These are phyloP conservation scores for Pavo muticus DNA, from an alignment of 2,113 vertebrate species.

Conservation along the genomic window DNA sequence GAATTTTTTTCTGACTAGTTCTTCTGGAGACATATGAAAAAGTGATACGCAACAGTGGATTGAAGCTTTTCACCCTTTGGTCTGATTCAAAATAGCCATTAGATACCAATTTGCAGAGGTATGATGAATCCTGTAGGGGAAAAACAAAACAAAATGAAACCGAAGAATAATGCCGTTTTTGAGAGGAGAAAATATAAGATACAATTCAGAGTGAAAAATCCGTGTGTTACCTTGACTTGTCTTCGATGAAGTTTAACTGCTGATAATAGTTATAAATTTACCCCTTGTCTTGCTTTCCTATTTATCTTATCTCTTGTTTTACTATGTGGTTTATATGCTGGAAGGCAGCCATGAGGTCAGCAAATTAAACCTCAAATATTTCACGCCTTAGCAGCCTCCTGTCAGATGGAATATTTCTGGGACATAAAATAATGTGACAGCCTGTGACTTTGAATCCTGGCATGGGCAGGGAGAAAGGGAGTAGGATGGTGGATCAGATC, in stretches of 20 bases:
- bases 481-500: not conserved
- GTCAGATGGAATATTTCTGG: not conserved
- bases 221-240: not conserved
- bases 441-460: not conserved
- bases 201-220: constrained; percentile 4
- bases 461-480: not conserved
- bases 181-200: not conserved
- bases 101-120: not conserved
- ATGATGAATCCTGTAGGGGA: not conserved
- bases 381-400: not conserved
- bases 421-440: not conserved
- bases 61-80: not conserved
- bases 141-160: not conserved
- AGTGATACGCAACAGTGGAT: not conserved
- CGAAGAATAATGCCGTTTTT: not conserved
- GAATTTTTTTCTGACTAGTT: not conserved
- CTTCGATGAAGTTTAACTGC: not conserved
- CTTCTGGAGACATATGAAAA: not conserved
- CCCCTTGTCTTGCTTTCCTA: not conserved
- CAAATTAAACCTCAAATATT: not conserved
- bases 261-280: not conserved
- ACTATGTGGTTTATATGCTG: not conserved
- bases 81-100: not conserved
- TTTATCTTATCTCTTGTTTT: not conserved
- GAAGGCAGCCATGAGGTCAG: not conserved